These are phyloP conservation scores for Rhynchonycteris naso DNA, from an alignment of 2,797 vertebrate species.

Conservation along the genomic window DNA sequence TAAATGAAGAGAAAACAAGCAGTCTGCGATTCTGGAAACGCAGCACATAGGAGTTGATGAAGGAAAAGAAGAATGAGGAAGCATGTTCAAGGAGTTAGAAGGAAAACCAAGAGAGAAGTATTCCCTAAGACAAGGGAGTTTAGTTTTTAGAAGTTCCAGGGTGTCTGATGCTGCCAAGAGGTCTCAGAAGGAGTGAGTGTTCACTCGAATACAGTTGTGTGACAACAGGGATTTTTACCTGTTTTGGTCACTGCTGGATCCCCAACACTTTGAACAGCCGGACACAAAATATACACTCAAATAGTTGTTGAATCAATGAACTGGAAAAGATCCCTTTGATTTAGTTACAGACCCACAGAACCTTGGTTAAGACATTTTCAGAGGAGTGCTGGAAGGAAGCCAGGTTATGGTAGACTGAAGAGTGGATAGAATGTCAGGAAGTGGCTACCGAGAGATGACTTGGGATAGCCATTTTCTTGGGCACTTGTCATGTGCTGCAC, in stretches of 20 bases:
- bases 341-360: slow-evolving; percentile 25
- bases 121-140: background rate
- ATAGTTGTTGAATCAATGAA: background rate
- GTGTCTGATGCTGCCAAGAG: background rate
- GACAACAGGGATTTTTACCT: background rate
- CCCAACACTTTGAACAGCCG: background rate
- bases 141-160: background rate
- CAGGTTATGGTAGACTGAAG: background rate
- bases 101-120: background rate
- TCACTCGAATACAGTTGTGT: background rate
- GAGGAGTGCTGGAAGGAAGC: background rate
- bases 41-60: background rate
- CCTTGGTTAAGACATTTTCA: slow-evolving; percentile 32
- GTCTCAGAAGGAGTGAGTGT: background rate
- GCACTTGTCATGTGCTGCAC: background rate
- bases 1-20: background rate
- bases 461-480: background rate
- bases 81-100: background rate
- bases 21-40: background rate
- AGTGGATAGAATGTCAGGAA: background rate
- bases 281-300: slow-evolving; percentile 6
- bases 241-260: slow-evolving; percentile 16
- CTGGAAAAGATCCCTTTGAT: background rate
- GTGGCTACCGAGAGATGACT: background rate
- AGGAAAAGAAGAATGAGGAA: background rate